Evolutionary conservation across 2,113 vertebrate genomes (phyloP), one percentile per base, ranked within the genome.

Genomic region (Spheniscus mendiculus): DNA sequence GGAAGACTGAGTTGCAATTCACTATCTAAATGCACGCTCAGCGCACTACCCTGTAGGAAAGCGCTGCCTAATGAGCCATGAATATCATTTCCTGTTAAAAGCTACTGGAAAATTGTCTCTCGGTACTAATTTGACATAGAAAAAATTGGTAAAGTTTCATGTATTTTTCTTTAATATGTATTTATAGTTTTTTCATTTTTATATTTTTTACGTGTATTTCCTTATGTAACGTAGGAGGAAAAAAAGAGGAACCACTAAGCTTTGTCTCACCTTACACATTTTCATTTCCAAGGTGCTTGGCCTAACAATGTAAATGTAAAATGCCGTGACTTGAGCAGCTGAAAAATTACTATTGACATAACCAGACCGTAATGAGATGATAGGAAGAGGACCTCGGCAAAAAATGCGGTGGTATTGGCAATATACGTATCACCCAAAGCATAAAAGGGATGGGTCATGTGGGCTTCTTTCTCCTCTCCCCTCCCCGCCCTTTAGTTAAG

Each of bases 21-120:
- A 6, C 55, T 25, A 2, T 26, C 65, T 52, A 34, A 52, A 73
- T 65, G 62, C 6, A 8, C n/a, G 7, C 12, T 61, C 40, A 9
- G 77, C 62, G 44, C 1, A 3, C 47, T 29, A 14, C 9, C 47
- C 66, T 0, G 0, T 10, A 76, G 58, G 47, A 62, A 81, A 81
- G n/a, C 0, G 0, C 38, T 90, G 81, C n/a, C 82, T 49, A 20
- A 62, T 53, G 38, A 84, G 40, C 32, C 52, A 44, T 18, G 26
- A 53, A 12, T 47, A 61, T 34, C 0, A 49, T 7, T 59, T 42
- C 53, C 62, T 77, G 14, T 32, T 45, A 40, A 13, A 69, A 53
- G 27, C 29, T 55, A 40, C 50, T 45, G 45, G 23, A 30, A 94
- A 79, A 82, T 52, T 61, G 42, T 73, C 25, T 87, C 30, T 30